Percentiles rank a stretch among this genome's conserved stretches.
Conservation (phyloP, 1,140 invertebrate genomes). For the Triops cancriformis region DNA sequence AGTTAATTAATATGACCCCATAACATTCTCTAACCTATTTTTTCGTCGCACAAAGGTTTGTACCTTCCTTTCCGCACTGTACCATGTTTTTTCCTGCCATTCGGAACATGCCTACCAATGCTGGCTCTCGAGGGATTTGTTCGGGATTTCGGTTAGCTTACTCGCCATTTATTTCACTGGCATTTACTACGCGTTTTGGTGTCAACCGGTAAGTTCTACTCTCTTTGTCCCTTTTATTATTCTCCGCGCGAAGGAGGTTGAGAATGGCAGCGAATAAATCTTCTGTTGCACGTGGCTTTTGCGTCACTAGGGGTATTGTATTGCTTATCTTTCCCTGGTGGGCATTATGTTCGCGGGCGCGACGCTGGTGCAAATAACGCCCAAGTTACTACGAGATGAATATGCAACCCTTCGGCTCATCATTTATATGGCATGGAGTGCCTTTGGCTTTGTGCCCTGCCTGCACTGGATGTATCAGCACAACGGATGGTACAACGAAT, state of each 20-base stretch:
- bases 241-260: not conserved
- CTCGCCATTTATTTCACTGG: slow-evolving; percentile 90
- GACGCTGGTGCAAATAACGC: slow-evolving; percentile 65
- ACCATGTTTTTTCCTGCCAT: slow-evolving; percentile 88
- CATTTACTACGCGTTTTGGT: slow-evolving; percentile 95
- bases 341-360: slow-evolving; percentile 66
- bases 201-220: slow-evolving; percentile 62
- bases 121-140: slow-evolving; percentile 82
- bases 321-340: slow-evolving; percentile 74
- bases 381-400: slow-evolving; percentile 37
- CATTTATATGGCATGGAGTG: slow-evolving; percentile 78
- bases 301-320: slow-evolving; percentile 60
- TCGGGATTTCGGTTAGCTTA: slow-evolving; percentile 85
- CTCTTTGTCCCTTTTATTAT: slow-evolving; percentile 1
- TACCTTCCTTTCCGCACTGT: slow-evolving; percentile 84
- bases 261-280: not conserved
- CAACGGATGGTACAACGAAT: slow-evolving; percentile 62
- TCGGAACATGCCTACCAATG: slow-evolving; percentile 76
- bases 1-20: not conserved
- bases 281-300: slow-evolving; percentile 22
- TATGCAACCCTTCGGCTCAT: slow-evolving; percentile 38
- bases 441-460: slow-evolving; percentile 82
- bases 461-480: slow-evolving; percentile 81
- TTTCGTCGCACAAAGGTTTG: slow-evolving; percentile 59
- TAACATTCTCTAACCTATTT: slow-evolving; percentile 15